phyloP scores from a whole-genome alignment of 2,888 invertebrate genomes.

The Drosophila demipolita region DNA sequence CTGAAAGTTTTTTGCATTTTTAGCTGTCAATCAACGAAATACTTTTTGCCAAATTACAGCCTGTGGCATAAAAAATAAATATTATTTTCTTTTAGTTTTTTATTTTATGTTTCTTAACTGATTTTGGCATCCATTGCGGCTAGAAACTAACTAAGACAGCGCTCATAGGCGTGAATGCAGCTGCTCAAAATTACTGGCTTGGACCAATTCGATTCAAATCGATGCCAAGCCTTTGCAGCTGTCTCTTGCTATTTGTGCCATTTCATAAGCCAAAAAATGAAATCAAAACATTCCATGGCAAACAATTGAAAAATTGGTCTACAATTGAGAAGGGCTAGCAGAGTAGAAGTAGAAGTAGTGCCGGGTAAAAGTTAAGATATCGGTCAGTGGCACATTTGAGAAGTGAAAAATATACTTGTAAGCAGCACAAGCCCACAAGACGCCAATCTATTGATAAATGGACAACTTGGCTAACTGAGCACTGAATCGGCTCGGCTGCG shows the following conservation, averaged over 20 bases:
- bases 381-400: conserved; percentile 74
- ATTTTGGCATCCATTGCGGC: background rate
- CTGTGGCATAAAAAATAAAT: conserved; percentile 4
- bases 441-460: conserved; percentile 47
- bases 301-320: conserved; percentile 63
- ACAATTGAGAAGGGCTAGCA: conserved; percentile 15
- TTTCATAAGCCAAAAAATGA: conserved; percentile 65
- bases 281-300: conserved; percentile 61
- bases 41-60: background rate
- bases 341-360: conserved; percentile 10
- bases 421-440: conserved; percentile 34
- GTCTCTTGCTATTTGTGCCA: conserved; percentile 60
- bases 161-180: conserved; percentile 12
- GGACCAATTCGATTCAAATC: conserved; percentile 57
- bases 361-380: conserved; percentile 77
- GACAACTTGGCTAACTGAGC: conserved; percentile 26
- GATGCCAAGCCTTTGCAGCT: conserved; percentile 59
- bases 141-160: conserved; percentile 10
- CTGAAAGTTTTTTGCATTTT: conserved; percentile 40
- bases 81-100: background rate
- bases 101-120: background rate
- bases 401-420: conserved; percentile 26
- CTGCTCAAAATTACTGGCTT: conserved; percentile 48
- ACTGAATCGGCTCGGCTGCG: conserved; percentile 61
- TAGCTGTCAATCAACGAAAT: conserved; percentile 19